A percentile compares a stretch with the other conserved stretches of the same genome.
These are phyloP conservation scores for Netelia inedita DNA, from an alignment of 2,888 invertebrate genomes.

Conservation along the genomic window DNA sequence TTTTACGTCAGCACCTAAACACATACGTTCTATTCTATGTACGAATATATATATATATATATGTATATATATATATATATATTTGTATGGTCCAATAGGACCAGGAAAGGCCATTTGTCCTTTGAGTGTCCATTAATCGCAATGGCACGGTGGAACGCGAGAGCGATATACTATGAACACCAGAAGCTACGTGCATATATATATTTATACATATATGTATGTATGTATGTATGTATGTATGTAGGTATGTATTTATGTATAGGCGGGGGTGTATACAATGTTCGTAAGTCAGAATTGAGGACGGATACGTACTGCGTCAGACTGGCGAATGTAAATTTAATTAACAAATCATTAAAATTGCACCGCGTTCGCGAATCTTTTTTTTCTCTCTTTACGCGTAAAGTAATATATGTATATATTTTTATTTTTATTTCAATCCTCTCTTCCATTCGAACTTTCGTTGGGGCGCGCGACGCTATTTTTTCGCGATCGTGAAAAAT, in stretches of 20 bases:
- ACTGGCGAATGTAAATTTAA: too few species aligned
- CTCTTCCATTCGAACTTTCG: constrained; percentile 23
- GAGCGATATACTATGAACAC: too few species aligned
- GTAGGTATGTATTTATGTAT: too few species aligned
- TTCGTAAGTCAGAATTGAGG: too few species aligned
- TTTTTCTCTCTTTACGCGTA: not conserved
- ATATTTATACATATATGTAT: too few species aligned
- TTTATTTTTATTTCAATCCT: constrained; percentile 47
- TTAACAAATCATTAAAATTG: constrained; percentile 16
- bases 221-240: too few species aligned
- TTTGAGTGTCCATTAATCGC: not conserved
- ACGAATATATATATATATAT: not conserved
- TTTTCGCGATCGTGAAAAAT: not conserved
- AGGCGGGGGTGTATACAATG: too few species aligned
- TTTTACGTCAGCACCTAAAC: constrained; percentile 4
- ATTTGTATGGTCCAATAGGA: not conserved
- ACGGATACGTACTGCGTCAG: too few species aligned
- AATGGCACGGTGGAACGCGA: not conserved
- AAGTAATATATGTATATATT: not conserved
- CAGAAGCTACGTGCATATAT: too few species aligned
- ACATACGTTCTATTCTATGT: not conserved
- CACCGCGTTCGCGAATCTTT: not conserved
- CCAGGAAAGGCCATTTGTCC: not conserved
- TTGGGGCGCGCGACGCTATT: not conserved
- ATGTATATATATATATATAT: too few species aligned